Evolutionary conservation across 1,140 invertebrate species (phyloP).

Genomic region (Bombus superbus): DNA sequence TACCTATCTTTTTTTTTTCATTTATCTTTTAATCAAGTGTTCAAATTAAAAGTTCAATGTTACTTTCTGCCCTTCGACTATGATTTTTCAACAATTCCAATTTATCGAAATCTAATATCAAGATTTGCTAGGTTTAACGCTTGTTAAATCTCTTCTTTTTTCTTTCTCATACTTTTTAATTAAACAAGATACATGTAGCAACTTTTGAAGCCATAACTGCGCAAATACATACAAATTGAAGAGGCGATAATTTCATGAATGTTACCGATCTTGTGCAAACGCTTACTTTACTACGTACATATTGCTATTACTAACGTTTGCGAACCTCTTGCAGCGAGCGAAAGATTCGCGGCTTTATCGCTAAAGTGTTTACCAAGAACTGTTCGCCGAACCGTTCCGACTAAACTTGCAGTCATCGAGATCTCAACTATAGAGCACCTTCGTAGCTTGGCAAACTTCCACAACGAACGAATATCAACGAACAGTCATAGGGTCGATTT

Average conservation of each 20-base stretch:
- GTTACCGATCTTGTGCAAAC: not conserved
- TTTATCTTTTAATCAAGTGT: not conserved
- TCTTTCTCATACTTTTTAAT: not conserved
- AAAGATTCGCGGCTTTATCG: not conserved
- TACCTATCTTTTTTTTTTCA: not conserved
- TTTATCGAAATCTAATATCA: not conserved
- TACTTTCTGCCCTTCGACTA: not conserved
- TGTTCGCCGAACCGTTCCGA: not conserved
- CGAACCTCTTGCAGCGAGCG: not conserved
- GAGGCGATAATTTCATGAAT: not conserved
- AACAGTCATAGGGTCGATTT: slow-evolving; percentile 13
- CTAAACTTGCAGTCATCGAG: not conserved
- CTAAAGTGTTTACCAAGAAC: not conserved
- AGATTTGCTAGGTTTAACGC: not conserved
- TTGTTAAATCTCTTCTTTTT: not conserved
- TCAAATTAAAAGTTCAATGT: not conserved
- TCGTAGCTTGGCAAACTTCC: slow-evolving; percentile 22
- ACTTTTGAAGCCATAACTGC: not conserved
- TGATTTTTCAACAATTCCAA: not conserved
- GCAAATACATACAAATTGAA: not conserved
- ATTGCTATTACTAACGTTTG: not conserved
- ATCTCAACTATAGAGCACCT: not conserved
- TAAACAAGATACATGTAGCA: not conserved
- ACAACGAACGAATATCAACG: not conserved
- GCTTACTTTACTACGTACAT: not conserved